Percentiles rank a stretch among this genome's conserved stretches.
phyloP scores from a whole-genome alignment of 2,113 vertebrate species.

The Lampris incognitus region DNA sequence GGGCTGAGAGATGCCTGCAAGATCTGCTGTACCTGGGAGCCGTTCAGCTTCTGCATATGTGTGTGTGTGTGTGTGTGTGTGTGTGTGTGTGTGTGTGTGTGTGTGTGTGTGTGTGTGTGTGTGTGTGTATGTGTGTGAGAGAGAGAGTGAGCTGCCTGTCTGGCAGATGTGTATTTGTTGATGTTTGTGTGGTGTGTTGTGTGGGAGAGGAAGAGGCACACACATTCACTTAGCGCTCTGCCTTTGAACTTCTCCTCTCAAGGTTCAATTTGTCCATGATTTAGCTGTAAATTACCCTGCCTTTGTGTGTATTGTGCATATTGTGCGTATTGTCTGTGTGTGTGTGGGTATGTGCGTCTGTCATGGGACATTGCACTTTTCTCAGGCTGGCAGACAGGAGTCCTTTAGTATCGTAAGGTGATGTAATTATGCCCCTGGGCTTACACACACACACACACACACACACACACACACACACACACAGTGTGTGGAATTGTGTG shows the following conservation, averaged over 20 bases:
- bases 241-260: slow-evolving; percentile 64
- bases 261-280: slow-evolving; percentile 70
- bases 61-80: neutral
- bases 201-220: slow-evolving; percentile 7
- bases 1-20: slow-evolving; percentile 12
- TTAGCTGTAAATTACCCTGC: slow-evolving; percentile 65
- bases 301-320: slow-evolving; percentile 12
- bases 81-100: slow-evolving; percentile 1
- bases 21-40: slow-evolving; percentile 47
- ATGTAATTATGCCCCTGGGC: slow-evolving; percentile 56
- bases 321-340: slow-evolving; percentile 3
- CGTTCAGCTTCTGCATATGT: slow-evolving; percentile 1
- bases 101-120: slow-evolving; percentile 18
- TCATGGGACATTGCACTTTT: slow-evolving; percentile 39
- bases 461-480: neutral
- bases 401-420: slow-evolving; percentile 55
- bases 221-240: slow-evolving; percentile 58
- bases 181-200: slow-evolving; percentile 15
- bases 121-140: neutral
- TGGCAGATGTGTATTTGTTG: slow-evolving; percentile 13
- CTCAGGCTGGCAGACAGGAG: slow-evolving; percentile 56
- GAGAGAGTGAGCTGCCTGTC: neutral
- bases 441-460: neutral
- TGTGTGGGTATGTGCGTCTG: neutral
- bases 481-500: neutral